Percentiles rank a stretch among this genome's conserved stretches.
Evolutionary conservation across 2,113 vertebrate genomes (phyloP).

Genomic region (Corythoichthys haematopterus): DNA sequence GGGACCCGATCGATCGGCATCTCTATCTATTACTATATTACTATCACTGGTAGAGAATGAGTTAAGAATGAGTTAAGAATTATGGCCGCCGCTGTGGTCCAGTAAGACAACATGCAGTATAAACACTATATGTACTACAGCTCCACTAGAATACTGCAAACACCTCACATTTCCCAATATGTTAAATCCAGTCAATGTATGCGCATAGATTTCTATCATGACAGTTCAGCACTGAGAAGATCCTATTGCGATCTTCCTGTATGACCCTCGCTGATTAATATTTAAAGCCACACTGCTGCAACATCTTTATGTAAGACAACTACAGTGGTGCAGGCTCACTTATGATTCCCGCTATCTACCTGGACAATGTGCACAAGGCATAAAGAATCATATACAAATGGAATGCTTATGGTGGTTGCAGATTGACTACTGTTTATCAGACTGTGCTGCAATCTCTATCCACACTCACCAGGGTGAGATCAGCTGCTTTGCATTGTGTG

Average conservation of each 20-base stretch:
- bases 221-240: constrained; percentile 1
- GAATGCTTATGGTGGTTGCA: constrained; percentile 9
- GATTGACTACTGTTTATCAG: constrained; percentile 30
- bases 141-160: constrained; percentile 11
- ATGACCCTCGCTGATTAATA: constrained; percentile 19
- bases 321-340: background rate
- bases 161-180: constrained; percentile 10
- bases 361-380: background rate
- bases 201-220: constrained; percentile 8
- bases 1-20: no score
- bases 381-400: background rate
- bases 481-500: constrained; percentile 25
- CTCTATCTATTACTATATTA: no score
- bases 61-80: no score
- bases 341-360: background rate
- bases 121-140: constrained; percentile 35
- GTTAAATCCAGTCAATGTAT: constrained; percentile 3
- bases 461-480: constrained; percentile 30
- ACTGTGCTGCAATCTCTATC: constrained; percentile 16
- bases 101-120: background rate
- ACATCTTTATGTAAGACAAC: constrained; percentile 30
- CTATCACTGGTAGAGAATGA: no score
- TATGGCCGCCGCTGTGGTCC: background rate
- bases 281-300: constrained; percentile 27
- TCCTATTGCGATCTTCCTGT: constrained; percentile 8